A percentile compares a stretch with the other conserved stretches of the same genome.
phyloP scores from a whole-genome alignment of 2,113 vertebrate genomes.

The Polyodon spathula region DNA sequence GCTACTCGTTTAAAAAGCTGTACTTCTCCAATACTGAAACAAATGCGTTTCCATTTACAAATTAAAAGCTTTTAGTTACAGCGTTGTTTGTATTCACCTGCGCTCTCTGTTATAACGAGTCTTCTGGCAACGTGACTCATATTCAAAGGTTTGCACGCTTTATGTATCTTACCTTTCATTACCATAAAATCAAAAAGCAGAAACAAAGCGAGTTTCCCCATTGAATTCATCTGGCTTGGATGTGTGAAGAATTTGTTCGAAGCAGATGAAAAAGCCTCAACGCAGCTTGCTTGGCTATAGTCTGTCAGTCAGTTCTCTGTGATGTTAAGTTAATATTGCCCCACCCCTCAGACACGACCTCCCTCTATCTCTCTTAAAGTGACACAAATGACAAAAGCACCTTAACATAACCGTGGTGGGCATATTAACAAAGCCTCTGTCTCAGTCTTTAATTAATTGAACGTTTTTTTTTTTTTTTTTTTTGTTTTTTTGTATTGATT shows the following conservation, averaged over 20 bases:
- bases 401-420: no score
- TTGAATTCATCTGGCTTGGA: conserved; percentile 36
- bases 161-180: conserved; percentile 41
- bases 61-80: no score
- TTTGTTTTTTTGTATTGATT: no score
- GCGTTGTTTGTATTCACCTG: background rate
- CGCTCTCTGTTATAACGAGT: background rate
- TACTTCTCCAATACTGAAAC: no score
- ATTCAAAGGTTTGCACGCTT: background rate
- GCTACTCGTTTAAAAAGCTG: no score
- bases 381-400: background rate
- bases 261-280: conserved; percentile 2
- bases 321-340: conserved; percentile 42
- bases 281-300: conserved; percentile 25
- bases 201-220: conserved; percentile 36
- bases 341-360: conserved; percentile 36
- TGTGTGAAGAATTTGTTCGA: conserved; percentile 16
- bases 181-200: conserved; percentile 37
- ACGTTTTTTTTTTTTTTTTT: no score
- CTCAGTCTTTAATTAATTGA: no score
- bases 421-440: no score
- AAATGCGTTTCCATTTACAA: no score
- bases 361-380: conserved; percentile 9
- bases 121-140: background rate
- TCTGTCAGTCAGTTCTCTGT: conserved; percentile 28